Percentiles rank a stretch among this genome's conserved stretches.
These are phyloP conservation scores for Carcharodon carcharias DNA, from an alignment of 2,797 vertebrate species.

Conservation along the genomic window DNA sequence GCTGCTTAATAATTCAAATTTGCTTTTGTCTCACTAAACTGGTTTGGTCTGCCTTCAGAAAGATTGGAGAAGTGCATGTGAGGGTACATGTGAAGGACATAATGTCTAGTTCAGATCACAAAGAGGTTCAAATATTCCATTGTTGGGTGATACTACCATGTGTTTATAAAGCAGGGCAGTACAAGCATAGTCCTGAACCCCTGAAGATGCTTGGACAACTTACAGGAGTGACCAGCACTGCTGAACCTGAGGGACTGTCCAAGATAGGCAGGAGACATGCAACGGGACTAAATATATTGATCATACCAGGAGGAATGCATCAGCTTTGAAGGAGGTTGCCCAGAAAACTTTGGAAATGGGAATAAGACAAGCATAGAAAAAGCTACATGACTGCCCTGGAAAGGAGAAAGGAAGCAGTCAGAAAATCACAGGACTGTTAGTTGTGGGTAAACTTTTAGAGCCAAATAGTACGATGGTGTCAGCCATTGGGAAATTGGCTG, in stretches of 20 bases:
- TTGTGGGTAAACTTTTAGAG: not conserved
- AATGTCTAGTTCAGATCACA: not conserved
- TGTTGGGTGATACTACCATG: not conserved
- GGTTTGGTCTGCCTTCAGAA: not conserved
- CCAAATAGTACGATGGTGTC: not conserved
- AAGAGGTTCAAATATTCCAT: not conserved
- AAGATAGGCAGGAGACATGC: not conserved
- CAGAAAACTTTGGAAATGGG: not conserved
- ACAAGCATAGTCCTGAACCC: not conserved
- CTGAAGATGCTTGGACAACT: not conserved
- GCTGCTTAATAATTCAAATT: not conserved
- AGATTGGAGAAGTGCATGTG: not conserved
- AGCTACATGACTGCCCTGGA: not conserved
- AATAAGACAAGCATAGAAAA: not conserved
- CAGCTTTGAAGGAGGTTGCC: not conserved
- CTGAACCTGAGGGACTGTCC: not conserved
- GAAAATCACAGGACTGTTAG: not conserved
- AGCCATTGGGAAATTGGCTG: not conserved
- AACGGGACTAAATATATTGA: not conserved
- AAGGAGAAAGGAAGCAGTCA: not conserved
- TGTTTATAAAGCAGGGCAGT: not conserved
- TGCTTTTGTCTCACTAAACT: not conserved
- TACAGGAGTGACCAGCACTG: not conserved
- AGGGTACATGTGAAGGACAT: not conserved
- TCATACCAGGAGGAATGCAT: not conserved